Conservation (phyloP, 2,113 vertebrate species). For the Pterophyllum scalare region DNA sequence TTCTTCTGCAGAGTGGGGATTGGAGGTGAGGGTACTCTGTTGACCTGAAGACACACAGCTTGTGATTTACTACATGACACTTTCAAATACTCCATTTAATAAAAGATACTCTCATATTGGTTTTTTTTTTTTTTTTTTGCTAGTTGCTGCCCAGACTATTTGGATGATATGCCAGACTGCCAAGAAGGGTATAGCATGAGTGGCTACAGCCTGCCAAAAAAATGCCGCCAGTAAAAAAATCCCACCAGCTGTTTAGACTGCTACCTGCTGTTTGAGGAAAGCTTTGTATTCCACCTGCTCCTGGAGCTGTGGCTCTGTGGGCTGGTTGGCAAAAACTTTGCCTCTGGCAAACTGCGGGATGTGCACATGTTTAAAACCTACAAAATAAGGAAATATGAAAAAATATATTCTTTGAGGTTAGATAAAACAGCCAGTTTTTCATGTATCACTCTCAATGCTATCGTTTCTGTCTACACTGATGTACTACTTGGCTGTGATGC, state of each 20-base stretch:
- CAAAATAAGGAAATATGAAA: not conserved
- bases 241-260: not conserved
- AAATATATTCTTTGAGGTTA: not conserved
- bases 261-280: constrained; percentile 83
- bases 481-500: too few relatives aligned
- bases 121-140: not conserved
- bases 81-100: not conserved
- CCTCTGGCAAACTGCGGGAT: constrained; percentile 86
- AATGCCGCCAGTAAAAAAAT: not conserved
- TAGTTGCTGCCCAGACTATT: not conserved
- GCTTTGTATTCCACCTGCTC: constrained; percentile 91
- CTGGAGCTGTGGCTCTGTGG: constrained; percentile 82
- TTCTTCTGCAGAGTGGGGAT: constrained; percentile 86
- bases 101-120: not conserved
- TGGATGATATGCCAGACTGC: not conserved
- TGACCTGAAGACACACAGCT: constrained; percentile 61
- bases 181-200: not conserved
- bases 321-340: constrained; percentile 81
- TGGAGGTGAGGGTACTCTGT: constrained; percentile 83
- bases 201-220: not conserved
- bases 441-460: not conserved
- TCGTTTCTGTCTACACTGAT: not conserved
- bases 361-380: constrained; percentile 83
- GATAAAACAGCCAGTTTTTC: not conserved
- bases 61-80: not conserved